Conservation (phyloP, 1,140 invertebrate genomes). For the Drosophila nigrodunni region DNA sequence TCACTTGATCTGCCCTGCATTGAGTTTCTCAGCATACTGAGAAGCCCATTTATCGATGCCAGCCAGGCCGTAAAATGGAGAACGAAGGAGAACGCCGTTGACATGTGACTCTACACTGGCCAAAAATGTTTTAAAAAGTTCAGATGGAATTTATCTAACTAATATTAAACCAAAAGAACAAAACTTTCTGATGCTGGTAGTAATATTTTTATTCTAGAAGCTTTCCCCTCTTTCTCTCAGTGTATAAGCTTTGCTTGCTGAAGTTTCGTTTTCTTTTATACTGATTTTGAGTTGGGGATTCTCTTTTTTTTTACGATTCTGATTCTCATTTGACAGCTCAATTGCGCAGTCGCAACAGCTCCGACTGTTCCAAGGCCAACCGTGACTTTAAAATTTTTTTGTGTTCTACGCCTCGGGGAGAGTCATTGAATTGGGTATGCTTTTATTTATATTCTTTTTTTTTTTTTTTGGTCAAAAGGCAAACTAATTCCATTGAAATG, state of each 20-base stretch:
- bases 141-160: no score
- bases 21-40: constrained; percentile 46
- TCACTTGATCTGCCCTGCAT: constrained; percentile 38
- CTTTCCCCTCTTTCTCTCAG: no score
- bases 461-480: constrained; percentile 15
- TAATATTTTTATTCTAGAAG: no score
- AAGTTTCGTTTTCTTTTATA: no score
- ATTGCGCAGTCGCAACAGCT: constrained; percentile 57
- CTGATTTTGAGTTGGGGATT: constrained; percentile 12
- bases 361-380: constrained; percentile 48
- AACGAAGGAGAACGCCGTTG: constrained; percentile 4
- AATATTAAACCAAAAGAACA: no score
- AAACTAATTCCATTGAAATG: constrained; percentile 74
- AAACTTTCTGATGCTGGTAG: no score
- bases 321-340: constrained; percentile 56
- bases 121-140: no score
- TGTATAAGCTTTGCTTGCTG: no score
- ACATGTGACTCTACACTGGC: background rate
- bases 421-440: background rate
- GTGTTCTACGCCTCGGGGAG: background rate
- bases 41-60: constrained; percentile 53
- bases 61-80: constrained; percentile 24
- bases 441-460: no score
- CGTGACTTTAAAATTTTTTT: constrained; percentile 26
- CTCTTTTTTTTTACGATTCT: constrained; percentile 4